Percentiles rank a stretch among this genome's conserved stretches.
Evolutionary conservation across 2,113 vertebrate species (phyloP).

Genomic region (Laterallus jamaicensis): DNA sequence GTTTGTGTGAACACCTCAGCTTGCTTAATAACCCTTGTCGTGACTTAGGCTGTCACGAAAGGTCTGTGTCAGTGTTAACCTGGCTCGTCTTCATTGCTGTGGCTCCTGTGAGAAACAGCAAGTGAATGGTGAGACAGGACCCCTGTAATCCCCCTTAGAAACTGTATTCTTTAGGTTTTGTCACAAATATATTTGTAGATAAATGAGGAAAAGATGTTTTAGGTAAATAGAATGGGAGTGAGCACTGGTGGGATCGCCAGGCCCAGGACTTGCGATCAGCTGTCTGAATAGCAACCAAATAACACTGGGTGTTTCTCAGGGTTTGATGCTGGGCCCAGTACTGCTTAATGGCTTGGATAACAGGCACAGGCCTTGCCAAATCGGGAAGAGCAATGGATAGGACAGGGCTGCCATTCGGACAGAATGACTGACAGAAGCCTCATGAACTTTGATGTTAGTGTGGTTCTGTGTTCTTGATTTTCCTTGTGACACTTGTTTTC

Average conservation of each 20-base stretch:
- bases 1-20: not conserved
- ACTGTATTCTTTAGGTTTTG: not conserved
- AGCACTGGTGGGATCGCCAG: not conserved
- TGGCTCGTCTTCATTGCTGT: not conserved
- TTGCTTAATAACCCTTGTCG: not conserved
- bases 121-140: not conserved
- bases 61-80: not conserved
- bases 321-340: not conserved
- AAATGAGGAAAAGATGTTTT: not conserved
- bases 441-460: not conserved
- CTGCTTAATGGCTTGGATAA: not conserved
- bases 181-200: not conserved
- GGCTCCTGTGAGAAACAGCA: not conserved
- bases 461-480: not conserved
- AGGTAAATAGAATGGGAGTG: too few relatives aligned
- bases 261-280: fast-evolving
- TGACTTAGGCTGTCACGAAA: not conserved
- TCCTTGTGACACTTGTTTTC: not conserved
- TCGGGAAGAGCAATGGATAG: not conserved
- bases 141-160: not conserved
- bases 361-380: not conserved
- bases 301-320: not conserved
- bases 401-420: not conserved
- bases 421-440: not conserved
- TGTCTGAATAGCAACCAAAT: not conserved